These are phyloP conservation scores for Acarapis woodi DNA, from an alignment of 1,140 invertebrate genomes.

Conservation along the genomic window DNA sequence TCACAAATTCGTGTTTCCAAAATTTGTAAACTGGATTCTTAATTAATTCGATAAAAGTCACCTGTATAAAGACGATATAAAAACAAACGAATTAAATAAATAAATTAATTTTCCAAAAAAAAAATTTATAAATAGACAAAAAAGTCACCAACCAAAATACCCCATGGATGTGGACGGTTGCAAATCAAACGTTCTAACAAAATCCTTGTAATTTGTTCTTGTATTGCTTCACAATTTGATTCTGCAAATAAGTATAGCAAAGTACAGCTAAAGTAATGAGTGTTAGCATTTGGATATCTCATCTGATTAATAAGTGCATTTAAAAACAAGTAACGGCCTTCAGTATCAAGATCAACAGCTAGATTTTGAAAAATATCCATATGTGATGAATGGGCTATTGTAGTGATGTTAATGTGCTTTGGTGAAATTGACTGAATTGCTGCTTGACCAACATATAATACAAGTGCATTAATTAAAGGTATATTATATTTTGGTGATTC, in stretches of 20 bases:
- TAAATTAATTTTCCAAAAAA: too few relatives aligned
- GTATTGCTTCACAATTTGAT: conserved; percentile 83
- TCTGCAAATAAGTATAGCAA: conserved; percentile 91
- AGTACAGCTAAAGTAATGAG: conserved; percentile 94
- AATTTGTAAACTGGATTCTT: conserved; percentile 98
- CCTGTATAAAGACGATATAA: too few relatives aligned
- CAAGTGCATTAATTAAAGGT: conserved; percentile 77
- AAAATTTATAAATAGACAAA: too few relatives aligned
- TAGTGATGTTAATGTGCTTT: conserved; percentile 64
- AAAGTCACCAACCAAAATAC: too few relatives aligned
- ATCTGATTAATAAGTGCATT: conserved; percentile 96
- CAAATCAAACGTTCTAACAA: conserved; percentile 85
- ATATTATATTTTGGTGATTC: conserved; percentile 37
- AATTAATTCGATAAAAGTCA: conserved; percentile 96
- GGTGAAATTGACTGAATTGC: conserved; percentile 41
- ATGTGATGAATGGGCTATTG: conserved; percentile 81
- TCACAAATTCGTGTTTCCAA: conserved; percentile 95
- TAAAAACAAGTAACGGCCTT: conserved; percentile 76
- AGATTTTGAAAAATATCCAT: conserved; percentile 99
- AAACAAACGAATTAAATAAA: too few relatives aligned
- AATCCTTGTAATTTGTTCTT: conserved; percentile 51
- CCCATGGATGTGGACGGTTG: conserved; percentile 96
- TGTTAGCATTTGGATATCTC: conserved; percentile 94
- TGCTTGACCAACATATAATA: conserved; percentile 86
- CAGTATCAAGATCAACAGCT: conserved; percentile 83